phyloP scores from a whole-genome alignment of 2,888 invertebrate genomes.

The Mythimna ferrago region DNA sequence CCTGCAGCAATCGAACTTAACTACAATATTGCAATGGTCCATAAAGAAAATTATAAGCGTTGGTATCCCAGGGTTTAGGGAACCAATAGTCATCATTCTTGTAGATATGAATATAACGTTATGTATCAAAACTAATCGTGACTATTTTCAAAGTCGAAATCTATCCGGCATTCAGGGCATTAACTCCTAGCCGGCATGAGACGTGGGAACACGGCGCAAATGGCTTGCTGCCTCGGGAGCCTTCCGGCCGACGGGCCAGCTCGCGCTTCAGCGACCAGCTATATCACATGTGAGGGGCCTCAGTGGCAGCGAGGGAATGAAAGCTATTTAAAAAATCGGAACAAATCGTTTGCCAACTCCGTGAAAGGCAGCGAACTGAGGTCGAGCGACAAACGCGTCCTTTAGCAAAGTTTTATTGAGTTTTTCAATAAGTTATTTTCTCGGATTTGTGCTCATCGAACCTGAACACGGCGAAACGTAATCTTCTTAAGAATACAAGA shows the following conservation, averaged over 20 bases:
- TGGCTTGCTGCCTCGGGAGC: conserved; percentile 17
- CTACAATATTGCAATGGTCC: neutral
- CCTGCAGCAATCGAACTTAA: neutral
- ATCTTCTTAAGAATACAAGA: neutral
- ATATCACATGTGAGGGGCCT: neutral
- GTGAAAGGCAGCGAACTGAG: neutral
- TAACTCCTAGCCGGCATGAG: conserved; percentile 23
- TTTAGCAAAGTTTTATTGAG: neutral
- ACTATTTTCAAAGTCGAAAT: conserved; percentile 16
- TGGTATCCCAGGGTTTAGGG: neutral
- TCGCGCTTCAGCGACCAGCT: conserved; percentile 8
- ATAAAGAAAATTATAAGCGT: neutral
- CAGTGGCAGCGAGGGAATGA: conserved; percentile 1
- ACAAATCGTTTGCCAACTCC: neutral
- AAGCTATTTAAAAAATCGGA: neutral
- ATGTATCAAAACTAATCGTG: neutral
- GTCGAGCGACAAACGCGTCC: neutral
- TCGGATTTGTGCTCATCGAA: neutral
- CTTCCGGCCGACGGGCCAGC: conserved; percentile 21
- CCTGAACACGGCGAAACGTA: neutral
- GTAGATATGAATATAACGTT: neutral
- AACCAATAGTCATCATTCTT: neutral
- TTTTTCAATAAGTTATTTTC: neutral
- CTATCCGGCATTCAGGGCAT: neutral
- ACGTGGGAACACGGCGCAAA: conserved; percentile 20